Base-by-base conservation (phyloP, 1,140 invertebrate species). In the Drosophila nikananu region DNA sequence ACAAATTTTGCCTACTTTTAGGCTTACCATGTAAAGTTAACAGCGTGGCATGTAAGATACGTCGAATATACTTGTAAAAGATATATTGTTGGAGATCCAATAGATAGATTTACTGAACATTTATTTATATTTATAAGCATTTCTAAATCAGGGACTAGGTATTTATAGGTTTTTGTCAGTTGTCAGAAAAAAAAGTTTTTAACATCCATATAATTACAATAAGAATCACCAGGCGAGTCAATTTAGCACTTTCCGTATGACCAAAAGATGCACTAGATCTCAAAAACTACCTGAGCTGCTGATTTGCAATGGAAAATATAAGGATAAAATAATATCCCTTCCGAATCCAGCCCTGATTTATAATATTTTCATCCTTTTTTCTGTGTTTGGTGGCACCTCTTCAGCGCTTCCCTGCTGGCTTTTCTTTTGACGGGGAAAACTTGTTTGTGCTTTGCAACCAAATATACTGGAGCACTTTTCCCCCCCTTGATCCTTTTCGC, bases 361-460 rank as follows among this genome's bases (percentile, higher is more conserved):
- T 71, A 67, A 55, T 68, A 70, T 61, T 55, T 49, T 48, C 27
- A 71, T 58, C 42, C 41, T 52, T 59, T 54, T 39, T 46, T 21
- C 15, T 10, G 2, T 17, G 4, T 37, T 37, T 35, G 25, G 46
- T 10, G 17, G 30, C 59, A 27, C 44, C 27, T 25, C 27, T 21
- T 49, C 42, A 42, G 8, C 60, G 52, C 60, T 61, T 48, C 51
- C 60, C 66, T 57, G 0, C 59, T 86, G 58, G 41, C 75, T 66
- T 80, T 77, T 80, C 76, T 77, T 79, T 52, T 70, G 60, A 35
- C 35, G 51, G 70, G 55, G 73, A 71, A 81, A 78, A 73, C 77
- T 87, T 86, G 83, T 86, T 86, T 86, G 79, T 80, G 80, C 67
- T 59, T 35, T 77, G 75, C 63, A 83, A 80, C 80, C 77, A 83